These are phyloP conservation scores for Ypsolopha sequella DNA, from an alignment of 2,888 invertebrate genomes.

Conservation along the genomic window DNA sequence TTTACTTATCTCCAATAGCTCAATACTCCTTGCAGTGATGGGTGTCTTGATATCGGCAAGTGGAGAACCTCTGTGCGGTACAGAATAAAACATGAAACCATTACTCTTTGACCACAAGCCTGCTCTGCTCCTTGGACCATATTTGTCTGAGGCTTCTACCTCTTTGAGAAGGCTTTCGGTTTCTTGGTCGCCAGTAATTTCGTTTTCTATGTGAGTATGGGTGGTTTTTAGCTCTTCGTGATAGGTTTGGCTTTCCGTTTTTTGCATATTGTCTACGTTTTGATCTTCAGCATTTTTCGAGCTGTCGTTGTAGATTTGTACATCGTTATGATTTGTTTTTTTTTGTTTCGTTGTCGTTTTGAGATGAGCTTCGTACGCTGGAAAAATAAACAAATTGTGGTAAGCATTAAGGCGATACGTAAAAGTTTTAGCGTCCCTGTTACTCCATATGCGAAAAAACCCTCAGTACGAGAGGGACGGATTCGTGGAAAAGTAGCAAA, in stretches of 20 bases:
- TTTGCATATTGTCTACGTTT: not conserved
- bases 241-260: not conserved
- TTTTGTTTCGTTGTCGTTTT: conserved; percentile 9
- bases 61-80: conserved; percentile 87
- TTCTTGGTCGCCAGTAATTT: not conserved
- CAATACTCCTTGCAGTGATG: conserved; percentile 80
- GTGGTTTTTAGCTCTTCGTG: not conserved
- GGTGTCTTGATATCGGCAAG: conserved; percentile 82
- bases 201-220: not conserved
- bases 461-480: no score
- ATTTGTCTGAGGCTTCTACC: not conserved
- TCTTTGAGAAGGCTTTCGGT: not conserved
- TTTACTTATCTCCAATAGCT: conserved; percentile 82
- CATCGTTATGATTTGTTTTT: not conserved
- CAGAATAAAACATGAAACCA: conserved; percentile 87
- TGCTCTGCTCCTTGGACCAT: conserved; percentile 25
- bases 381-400: conserved; percentile 21
- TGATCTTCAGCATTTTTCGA: not conserved
- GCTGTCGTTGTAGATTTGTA: not conserved
- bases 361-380: conserved; percentile 47
- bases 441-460: no score
- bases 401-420: no score
- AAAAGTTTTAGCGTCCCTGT: no score
- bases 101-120: conserved; percentile 68
- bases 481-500: no score